These are phyloP conservation scores for Empidonax traillii DNA, from an alignment of 2,113 vertebrate genomes.

Conservation along the genomic window DNA sequence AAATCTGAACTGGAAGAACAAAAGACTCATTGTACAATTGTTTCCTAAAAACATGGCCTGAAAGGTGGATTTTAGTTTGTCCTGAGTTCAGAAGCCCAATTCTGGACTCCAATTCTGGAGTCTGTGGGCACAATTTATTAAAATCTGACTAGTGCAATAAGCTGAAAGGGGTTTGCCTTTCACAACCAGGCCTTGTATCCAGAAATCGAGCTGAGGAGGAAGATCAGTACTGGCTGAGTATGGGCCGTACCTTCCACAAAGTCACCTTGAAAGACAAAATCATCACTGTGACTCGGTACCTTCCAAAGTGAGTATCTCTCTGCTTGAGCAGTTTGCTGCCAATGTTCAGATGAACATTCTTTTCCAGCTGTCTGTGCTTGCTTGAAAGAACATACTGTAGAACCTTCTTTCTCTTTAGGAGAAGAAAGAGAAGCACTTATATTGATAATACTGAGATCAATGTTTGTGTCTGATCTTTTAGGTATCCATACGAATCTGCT, in stretches of 20 bases:
- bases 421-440: neutral
- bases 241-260: conserved; percentile 97
- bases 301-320: conserved; percentile 88
- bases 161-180: neutral
- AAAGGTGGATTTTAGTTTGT: neutral
- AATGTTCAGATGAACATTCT: neutral
- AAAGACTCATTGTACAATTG: neutral
- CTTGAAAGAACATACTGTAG: neutral
- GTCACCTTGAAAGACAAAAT: conserved; percentile 97
- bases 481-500: conserved; percentile 92
- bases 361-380: neutral
- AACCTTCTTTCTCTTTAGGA: neutral
- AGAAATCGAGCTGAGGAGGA: conserved; percentile 89
- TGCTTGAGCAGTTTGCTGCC: neutral
- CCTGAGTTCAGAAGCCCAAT: neutral
- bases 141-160: neutral
- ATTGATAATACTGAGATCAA: neutral
- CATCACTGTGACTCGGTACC: conserved; percentile 95
- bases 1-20: neutral
- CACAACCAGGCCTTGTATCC: conserved; percentile 85
- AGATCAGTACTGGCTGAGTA: conserved; percentile 94
- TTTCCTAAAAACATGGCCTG: neutral
- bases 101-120: neutral
- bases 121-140: neutral
- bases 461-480: conserved; percentile 37